These are phyloP conservation scores for Acrossocheilus wenchowensis DNA, from an alignment of 2,797 vertebrate species.

Conservation along the genomic window DNA sequence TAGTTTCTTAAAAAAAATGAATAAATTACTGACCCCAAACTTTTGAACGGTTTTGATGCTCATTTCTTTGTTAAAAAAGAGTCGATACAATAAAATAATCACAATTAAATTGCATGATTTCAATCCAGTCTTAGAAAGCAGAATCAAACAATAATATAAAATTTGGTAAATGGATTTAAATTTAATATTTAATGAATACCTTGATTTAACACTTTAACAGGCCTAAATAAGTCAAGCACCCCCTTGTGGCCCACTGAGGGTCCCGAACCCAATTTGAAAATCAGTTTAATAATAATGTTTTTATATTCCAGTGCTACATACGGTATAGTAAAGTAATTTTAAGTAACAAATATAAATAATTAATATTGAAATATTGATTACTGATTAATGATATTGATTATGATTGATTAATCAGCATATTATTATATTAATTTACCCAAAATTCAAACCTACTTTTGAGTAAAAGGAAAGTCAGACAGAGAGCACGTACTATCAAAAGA, in stretches of 20 bases:
- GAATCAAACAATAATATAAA: background rate
- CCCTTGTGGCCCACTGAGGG: background rate
- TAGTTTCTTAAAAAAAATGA: background rate
- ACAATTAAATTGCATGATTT: too few relatives aligned
- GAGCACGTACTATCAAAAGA: constrained; percentile 52
- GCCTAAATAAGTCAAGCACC: background rate
- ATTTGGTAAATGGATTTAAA: background rate
- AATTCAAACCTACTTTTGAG: background rate
- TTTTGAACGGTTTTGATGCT: background rate
- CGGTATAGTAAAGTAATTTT: background rate
- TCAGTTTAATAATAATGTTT: background rate
- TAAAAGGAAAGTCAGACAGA: background rate
- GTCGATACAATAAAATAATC: too few relatives aligned
- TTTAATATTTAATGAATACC: background rate
- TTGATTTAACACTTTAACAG: background rate
- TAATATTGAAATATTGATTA: background rate
- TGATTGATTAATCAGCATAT: background rate
- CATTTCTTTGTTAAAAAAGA: background rate
- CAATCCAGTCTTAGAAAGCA: background rate
- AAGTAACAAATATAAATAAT: background rate
- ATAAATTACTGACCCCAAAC: background rate
- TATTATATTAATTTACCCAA: background rate
- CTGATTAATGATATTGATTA: background rate
- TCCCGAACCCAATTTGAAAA: background rate
- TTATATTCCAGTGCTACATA: background rate